phyloP scores from a whole-genome alignment of 2,797 vertebrate genomes.

The Acanthurus lineatus region DNA sequence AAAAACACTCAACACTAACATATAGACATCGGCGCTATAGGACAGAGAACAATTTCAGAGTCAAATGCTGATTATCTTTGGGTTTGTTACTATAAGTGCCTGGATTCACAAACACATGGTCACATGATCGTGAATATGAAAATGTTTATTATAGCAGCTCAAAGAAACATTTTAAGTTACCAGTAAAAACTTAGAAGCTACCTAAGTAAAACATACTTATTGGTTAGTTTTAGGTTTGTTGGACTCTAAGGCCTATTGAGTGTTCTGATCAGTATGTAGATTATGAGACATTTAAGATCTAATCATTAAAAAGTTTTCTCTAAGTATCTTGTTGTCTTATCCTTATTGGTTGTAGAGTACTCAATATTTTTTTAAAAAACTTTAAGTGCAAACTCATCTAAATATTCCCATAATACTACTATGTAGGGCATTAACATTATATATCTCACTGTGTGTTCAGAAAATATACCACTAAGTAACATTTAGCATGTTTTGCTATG shows the following conservation, averaged over 20 bases:
- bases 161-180: background rate
- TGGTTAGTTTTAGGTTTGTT: background rate
- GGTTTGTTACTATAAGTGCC: background rate
- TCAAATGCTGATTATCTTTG: too few species aligned
- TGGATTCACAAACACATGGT: background rate
- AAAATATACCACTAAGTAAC: conserved; percentile 4
- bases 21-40: too few species aligned
- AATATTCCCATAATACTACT: background rate
- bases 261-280: background rate
- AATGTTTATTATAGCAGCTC: background rate
- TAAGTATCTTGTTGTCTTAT: too few species aligned
- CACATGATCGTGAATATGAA: background rate
- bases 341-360: too few species aligned
- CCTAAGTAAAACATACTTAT: background rate
- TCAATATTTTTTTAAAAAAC: background rate
- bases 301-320: too few species aligned
- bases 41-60: too few species aligned
- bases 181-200: background rate
- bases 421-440: too few species aligned
- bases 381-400: background rate
- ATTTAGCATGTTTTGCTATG: conserved; percentile 5
- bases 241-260: background rate
- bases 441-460: background rate
- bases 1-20: background rate
- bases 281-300: background rate